These are phyloP conservation scores for Otis tarda DNA, from an alignment of 2,113 vertebrate species.

Conservation along the genomic window DNA sequence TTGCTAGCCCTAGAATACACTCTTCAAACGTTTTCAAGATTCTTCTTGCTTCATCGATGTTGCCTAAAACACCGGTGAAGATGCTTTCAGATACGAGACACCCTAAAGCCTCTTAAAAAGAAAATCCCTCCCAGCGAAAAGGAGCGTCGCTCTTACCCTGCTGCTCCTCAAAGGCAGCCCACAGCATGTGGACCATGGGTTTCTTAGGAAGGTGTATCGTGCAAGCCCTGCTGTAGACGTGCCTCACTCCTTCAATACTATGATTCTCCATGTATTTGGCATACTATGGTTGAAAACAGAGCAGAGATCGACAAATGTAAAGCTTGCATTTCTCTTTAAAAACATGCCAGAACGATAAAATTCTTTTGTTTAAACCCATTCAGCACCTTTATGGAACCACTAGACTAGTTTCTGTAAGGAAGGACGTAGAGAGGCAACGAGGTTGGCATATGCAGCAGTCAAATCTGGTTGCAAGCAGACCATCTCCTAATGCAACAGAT, in stretches of 20 bases:
- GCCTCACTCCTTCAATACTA: conserved; percentile 92
- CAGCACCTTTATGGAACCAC: conserved; percentile 99
- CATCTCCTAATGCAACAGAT: conserved; percentile 99
- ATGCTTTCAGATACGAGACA: not conserved
- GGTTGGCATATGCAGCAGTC: conserved; percentile 99
- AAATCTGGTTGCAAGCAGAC: conserved; percentile 99
- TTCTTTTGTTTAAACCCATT: conserved; percentile 99
- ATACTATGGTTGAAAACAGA: conserved; percentile 90
- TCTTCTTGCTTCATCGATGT: conserved; percentile 88
- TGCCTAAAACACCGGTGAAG: conserved; percentile 76
- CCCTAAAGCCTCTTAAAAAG: too few species aligned
- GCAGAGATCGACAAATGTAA: conserved; percentile 73
- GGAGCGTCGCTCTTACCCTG: conserved; percentile 81
- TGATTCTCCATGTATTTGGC: conserved; percentile 99
- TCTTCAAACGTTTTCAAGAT: conserved; percentile 90
- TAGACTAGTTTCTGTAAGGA: conserved; percentile 99
- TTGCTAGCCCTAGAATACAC: conserved; percentile 86
- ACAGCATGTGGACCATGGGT: conserved; percentile 92
- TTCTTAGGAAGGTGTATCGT: conserved; percentile 95
- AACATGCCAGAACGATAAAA: conserved; percentile 98
- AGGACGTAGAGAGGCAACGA: conserved; percentile 99
- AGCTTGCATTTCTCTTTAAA: conserved; percentile 77
- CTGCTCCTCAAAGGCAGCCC: conserved; percentile 98
- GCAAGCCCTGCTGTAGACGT: conserved; percentile 96
- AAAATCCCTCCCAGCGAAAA: not conserved